phyloP scores from a whole-genome alignment of 2,888 invertebrate species.

The Pteria penguin region DNA sequence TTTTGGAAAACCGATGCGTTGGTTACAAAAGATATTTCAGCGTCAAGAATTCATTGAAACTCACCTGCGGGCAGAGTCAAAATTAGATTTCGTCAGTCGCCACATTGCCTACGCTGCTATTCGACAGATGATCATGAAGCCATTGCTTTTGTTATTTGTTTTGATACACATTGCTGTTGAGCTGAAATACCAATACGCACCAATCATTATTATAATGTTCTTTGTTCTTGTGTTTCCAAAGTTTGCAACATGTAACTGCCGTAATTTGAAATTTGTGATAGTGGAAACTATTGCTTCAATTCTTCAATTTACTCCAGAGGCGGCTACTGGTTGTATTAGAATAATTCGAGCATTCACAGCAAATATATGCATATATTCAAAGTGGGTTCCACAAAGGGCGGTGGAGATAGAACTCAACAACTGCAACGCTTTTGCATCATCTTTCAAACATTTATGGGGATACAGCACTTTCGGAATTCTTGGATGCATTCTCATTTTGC shows the following conservation, averaged over 20 bases:
- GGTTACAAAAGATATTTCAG: conserved; percentile 37
- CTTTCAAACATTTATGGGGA: conserved; percentile 36
- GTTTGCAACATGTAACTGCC: conserved; percentile 42
- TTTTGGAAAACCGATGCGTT: conserved; percentile 42
- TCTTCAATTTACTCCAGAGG: conserved; percentile 58
- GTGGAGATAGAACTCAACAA: conserved; percentile 29
- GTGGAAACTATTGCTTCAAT: conserved; percentile 53
- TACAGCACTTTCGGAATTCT: conserved; percentile 17
- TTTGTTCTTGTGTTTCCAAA: conserved; percentile 51
- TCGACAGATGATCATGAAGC: conserved; percentile 57
- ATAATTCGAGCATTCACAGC: conserved; percentile 45
- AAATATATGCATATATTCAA: conserved; percentile 26
- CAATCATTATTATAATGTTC: conserved; percentile 45
- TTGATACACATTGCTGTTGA: conserved; percentile 40
- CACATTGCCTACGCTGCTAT: conserved; percentile 52
- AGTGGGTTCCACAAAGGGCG: conserved; percentile 33
- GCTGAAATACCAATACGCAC: conserved; percentile 38
- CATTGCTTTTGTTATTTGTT: conserved; percentile 44
- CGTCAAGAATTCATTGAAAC: conserved; percentile 32
- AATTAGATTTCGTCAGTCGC: conserved; percentile 49
- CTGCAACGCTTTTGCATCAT: conserved; percentile 25
- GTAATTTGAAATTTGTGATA: conserved; percentile 38
- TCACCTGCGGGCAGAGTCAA: conserved; percentile 38
- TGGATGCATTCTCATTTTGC: neutral
- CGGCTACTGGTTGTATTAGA: conserved; percentile 50